Base-by-base conservation (phyloP, 2,113 vertebrate species). In the Larimichthys polyactis region DNA sequence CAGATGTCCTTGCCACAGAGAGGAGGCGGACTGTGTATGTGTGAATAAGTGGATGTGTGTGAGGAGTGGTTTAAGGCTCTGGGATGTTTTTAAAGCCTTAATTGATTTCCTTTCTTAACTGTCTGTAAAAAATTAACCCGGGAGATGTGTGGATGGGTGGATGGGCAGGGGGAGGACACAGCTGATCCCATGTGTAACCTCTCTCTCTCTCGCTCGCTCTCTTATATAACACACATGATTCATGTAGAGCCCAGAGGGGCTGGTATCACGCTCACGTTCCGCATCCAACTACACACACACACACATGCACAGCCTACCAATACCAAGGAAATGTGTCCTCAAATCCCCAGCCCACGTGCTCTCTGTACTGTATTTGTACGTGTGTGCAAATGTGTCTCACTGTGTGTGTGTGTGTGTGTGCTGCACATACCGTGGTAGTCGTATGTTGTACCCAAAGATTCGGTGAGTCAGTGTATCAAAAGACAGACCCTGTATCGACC, bases 151-250 rank as follows among this genome's bases (percentile, higher is more conserved):
- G 57, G 43, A 71, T 78, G 40, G 77, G 22, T 1, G 57, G 43
- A 71, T 78, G 78, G 65, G 54, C 63, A 70, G 54, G 58, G 69
- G 60, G 52, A 58, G 57, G 48, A 65, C n/a, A 51, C 71, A 12
- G 76, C 79, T 84, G 66, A 86, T 84, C 85, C 80, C 57, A 27
- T 72, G 73, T 79, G 73, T 77, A 77, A 83, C 51, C 1, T 65
- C 32, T 71, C 48, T 52, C 55, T 62, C 40, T 54, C 75, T 52
- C 32, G 46, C 32, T 66, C 4, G 24, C 22, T 40, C 19, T 86
- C 83, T 94, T 93, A 92, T 83, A 81, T 92, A 94, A 94, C 81
- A 80, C 82, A 62, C 86, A 79, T 90, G 88, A 92, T 87, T 90
- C 91, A 89, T 84, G 81, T 81, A 22, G 63, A 91, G 87, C 81